phyloP scores from a whole-genome alignment of 1,140 invertebrate genomes.

The Bombus waltoni region DNA sequence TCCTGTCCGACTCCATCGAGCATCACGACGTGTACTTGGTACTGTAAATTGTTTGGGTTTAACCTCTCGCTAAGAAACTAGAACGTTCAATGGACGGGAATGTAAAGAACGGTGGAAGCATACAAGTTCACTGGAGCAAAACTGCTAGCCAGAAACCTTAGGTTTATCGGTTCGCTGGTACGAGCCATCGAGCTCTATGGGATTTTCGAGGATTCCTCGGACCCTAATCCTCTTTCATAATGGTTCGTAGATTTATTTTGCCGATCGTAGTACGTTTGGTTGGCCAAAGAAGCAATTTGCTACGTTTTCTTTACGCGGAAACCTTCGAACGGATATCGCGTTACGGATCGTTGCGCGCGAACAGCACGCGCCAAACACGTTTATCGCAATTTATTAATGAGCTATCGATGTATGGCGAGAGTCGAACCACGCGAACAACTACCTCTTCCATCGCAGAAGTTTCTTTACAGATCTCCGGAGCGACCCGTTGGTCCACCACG shows the following conservation, averaged over 20 bases:
- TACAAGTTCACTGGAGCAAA: not conserved
- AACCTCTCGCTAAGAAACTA: not conserved
- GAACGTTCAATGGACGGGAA: not conserved
- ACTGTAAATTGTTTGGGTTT: not conserved
- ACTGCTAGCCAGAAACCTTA: not conserved
- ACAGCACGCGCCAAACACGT: too few relatives aligned
- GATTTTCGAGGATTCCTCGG: not conserved
- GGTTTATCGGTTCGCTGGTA: conserved; percentile 1
- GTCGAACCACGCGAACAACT: not conserved
- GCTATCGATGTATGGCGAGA: not conserved
- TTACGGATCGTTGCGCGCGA: too few relatives aligned
- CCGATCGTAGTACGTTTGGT: not conserved
- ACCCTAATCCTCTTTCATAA: conserved; percentile 27
- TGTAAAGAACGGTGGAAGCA: not conserved
- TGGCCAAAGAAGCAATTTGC: not conserved
- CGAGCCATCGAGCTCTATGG: not conserved
- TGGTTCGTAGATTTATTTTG: not conserved
- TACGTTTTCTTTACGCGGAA: not conserved
- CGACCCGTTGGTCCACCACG: not conserved
- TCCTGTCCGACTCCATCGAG: not conserved
- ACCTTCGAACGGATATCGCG: not conserved
- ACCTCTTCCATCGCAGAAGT: not conserved
- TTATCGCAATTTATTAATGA: too few relatives aligned
- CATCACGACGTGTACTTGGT: not conserved
- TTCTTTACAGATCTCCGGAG: not conserved